Base-by-base conservation (phyloP, 2,113 vertebrate species). In the Eulemur macaco region DNA sequence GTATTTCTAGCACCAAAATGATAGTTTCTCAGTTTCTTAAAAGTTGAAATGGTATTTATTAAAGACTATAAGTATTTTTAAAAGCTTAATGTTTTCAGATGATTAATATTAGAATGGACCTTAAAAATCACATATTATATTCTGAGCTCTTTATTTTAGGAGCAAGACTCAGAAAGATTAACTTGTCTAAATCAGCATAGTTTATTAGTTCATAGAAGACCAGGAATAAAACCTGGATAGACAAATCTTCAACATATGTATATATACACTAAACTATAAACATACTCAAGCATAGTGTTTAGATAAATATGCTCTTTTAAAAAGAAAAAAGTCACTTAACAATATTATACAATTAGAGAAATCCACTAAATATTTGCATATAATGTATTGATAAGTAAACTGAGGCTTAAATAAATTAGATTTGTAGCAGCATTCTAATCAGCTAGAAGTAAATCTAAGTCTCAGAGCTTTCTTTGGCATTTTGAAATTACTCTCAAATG, bases 401-500 rank as follows among this genome's bases (percentile, higher is more conserved):
- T 14, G 15, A 86, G 15, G 8, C 6, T 56, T 58, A 54, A 86
- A 39, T 86, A 81, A 68, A 92, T 77, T n/a, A 54, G 21, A 73
- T 77, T 68, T 63, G 12, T 45, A 52, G 25, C 23, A 78, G 17
- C 15, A 78, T 27, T 88, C 88, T 85, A 66, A 63, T 88, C 17
- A 89, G 10, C 20, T 11, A 20, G 37, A 86, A 93, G 8, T 64
- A 82, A 63, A 83, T 10, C 12, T n/a, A 63, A 82, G 47, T 23
- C 13, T 84, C 9, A 71, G 13, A 85, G 20, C 18, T 47, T n/a
- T 71, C 42, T 39, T 29, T 47, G 64, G 54, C 31, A 45, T 80
- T 50, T 63, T 89, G 34, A 96, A 95, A 52, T 86, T 78, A 86
- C 21, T 83, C 31, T 89, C 29, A 83, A 73, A 73, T 90, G 21